A percentile compares a stretch with the other conserved stretches of the same genome.
Evolutionary conservation across 2,113 vertebrate genomes (phyloP).

Genomic region (Talpa occidentalis): DNA sequence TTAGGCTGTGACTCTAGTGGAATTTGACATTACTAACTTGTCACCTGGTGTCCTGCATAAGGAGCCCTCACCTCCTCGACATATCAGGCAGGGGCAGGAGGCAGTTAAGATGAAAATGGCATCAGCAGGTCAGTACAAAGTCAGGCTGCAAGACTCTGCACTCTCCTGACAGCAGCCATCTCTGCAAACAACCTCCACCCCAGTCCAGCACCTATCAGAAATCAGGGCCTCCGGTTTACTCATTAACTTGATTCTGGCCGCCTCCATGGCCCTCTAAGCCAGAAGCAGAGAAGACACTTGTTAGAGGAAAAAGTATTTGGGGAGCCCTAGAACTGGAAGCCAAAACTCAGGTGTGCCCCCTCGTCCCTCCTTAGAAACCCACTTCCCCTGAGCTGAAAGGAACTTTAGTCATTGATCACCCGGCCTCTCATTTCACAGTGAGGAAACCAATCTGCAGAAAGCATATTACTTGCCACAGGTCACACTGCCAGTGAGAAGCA

Average conservation of each 20-base stretch:
- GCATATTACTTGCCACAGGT: neutral
- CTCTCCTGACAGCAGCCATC: neutral
- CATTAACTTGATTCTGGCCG: slow-evolving; percentile 43
- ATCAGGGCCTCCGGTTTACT: slow-evolving; percentile 4
- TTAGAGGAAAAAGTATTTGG: neutral
- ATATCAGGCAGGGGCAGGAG: neutral
- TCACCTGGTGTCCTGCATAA: neutral
- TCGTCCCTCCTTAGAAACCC: neutral
- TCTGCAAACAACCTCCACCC: slow-evolving; percentile 24
- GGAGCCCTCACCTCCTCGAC: neutral
- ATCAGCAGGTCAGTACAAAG: accelerated
- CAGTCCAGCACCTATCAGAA: neutral
- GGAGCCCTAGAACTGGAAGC: neutral
- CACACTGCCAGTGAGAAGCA: neutral
- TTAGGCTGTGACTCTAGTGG: neutral
- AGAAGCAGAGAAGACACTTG: neutral
- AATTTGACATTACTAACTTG: neutral
- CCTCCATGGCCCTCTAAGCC: neutral
- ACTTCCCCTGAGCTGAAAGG: neutral
- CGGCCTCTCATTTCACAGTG: neutral
- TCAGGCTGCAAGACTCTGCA: too few species aligned
- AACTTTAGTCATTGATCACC: too few species aligned
- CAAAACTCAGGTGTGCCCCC: neutral
- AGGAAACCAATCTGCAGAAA: neutral
- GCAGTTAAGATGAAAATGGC: neutral